A percentile compares a stretch with the other conserved stretches of the same genome.
Evolutionary conservation across 2,888 invertebrate species (phyloP).

Genomic region (Anoncus sp.): DNA sequence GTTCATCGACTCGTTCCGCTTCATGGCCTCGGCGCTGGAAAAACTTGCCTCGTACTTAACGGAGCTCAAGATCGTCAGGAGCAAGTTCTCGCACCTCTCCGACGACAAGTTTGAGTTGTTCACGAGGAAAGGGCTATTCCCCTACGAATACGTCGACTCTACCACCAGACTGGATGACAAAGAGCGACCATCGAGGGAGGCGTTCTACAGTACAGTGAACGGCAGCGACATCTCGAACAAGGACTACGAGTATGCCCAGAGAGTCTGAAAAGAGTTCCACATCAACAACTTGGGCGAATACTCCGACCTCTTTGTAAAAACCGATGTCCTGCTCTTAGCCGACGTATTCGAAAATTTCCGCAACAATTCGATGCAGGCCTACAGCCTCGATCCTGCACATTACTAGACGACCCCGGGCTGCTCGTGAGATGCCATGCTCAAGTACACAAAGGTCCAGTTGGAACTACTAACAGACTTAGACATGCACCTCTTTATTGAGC

Average conservation of each 20-base stretch:
- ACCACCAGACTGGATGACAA: slow-evolving; percentile 66
- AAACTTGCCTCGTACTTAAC: slow-evolving; percentile 68
- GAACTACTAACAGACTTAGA: slow-evolving; percentile 73
- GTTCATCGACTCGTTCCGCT: slow-evolving; percentile 65
- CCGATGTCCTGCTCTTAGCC: slow-evolving; percentile 69
- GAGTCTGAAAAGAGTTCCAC: slow-evolving; percentile 75
- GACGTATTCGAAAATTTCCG: slow-evolving; percentile 80
- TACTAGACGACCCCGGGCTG: slow-evolving; percentile 66
- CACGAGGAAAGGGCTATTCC: slow-evolving; percentile 74
- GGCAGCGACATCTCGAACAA: slow-evolving; percentile 60
- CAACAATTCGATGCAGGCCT: slow-evolving; percentile 54
- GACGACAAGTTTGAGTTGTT: slow-evolving; percentile 63
- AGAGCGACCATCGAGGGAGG: slow-evolving; percentile 56
- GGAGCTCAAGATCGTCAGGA: slow-evolving; percentile 51
- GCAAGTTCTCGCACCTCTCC: slow-evolving; percentile 39
- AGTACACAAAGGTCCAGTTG: slow-evolving; percentile 53
- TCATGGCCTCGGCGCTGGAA: slow-evolving; percentile 72
- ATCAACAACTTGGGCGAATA: slow-evolving; percentile 76
- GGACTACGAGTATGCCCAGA: slow-evolving; percentile 75
- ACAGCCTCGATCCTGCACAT: slow-evolving; percentile 75
- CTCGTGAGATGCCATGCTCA: slow-evolving; percentile 66
- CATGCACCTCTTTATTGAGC: slow-evolving; percentile 72
- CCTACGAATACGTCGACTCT: slow-evolving; percentile 74
- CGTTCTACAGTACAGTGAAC: slow-evolving; percentile 67
- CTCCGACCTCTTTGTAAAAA: slow-evolving; percentile 71